A percentile compares a stretch with the other conserved stretches of the same genome.
Conservation (phyloP, 2,797 vertebrate species). For the Rhinogobio ventralis region DNA sequence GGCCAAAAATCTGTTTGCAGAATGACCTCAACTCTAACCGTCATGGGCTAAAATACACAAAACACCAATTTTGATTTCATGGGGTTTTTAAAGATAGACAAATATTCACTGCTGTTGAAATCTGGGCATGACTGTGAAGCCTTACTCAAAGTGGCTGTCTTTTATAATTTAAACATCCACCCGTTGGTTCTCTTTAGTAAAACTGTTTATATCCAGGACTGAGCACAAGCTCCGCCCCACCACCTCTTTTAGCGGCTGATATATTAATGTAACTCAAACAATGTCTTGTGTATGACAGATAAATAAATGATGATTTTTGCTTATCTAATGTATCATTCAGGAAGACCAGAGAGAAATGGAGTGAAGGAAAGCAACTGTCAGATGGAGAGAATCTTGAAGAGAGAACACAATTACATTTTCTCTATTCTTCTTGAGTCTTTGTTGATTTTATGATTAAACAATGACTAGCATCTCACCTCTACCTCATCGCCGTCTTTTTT, state of each 20-base stretch:
- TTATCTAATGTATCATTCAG: conserved; percentile 28
- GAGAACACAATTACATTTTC: conserved; percentile 1
- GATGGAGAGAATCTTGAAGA: conserved; percentile 31
- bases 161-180: conserved; percentile 1
- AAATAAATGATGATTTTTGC: conserved; percentile 26
- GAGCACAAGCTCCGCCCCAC: not conserved
- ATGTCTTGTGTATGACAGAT: conserved; percentile 3
- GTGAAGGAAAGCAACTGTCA: conserved; percentile 12
- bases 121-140: not conserved
- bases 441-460: conserved; percentile 33
- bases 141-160: not conserved
- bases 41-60: not conserved
- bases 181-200: not conserved
- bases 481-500: not conserved
- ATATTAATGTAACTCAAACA: conserved; percentile 26
- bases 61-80: not conserved
- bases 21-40: not conserved
- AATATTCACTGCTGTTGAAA: not conserved
- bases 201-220: not conserved
- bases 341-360: conserved; percentile 52
- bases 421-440: not conserved
- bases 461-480: not conserved
- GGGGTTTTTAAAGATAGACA: not conserved
- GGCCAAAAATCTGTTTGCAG: not conserved
- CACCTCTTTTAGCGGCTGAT: not conserved